Evolutionary conservation across 2,888 invertebrate species (phyloP), one percentile per base, ranked within the genome.

Genomic region (Meganola albula): DNA sequence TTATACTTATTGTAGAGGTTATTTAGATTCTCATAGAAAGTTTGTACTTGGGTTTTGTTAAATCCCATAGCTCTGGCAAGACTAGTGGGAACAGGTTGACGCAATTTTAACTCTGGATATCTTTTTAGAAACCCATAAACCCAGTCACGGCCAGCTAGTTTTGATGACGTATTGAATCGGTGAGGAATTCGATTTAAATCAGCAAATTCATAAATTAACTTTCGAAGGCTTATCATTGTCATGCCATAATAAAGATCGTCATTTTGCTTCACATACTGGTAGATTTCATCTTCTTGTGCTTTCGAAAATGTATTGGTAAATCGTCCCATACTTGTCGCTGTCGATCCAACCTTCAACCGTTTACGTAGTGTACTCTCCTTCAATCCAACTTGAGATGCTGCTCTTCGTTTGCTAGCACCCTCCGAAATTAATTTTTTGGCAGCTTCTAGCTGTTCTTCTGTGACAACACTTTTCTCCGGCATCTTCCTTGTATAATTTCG

Each of bases 51-150:
- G 21, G 42, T 22, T 47, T 47, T 48, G 44, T 61, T 59, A 27
- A 59, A 62, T 18, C 53, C 56, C 23, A 46, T 55, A 3, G 49
- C 52, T 32, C 56, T 46, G 21, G 49, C 57, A 24, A 45, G 33
- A 26, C 44, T 40, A 18, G 40, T 44, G 9, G 48, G 31, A 12
- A 12, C 27, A 18, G 43, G 30, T 12, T 39, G 37, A 22, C 36
- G 34, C 23, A 45, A 27, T 24, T 24, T 32, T 14, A 47, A 36
- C 10, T 45, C 24, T 27, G 40, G 37, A 25, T 27, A 25, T n/a
- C 45, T 28, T 38, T 43, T 44, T 4, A 45, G 21, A 31, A 44
- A 44, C 6, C 39, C 38, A 16, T 41, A 24, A 9, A 49, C 35
- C 47, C 46, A 51, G 27, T 48, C 46, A 12, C 34, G 33, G n/a